Percentiles rank a stretch among this genome's conserved stretches.
Conservation (phyloP, 2,797 vertebrate genomes). For the Lateolabrax maculatus region DNA sequence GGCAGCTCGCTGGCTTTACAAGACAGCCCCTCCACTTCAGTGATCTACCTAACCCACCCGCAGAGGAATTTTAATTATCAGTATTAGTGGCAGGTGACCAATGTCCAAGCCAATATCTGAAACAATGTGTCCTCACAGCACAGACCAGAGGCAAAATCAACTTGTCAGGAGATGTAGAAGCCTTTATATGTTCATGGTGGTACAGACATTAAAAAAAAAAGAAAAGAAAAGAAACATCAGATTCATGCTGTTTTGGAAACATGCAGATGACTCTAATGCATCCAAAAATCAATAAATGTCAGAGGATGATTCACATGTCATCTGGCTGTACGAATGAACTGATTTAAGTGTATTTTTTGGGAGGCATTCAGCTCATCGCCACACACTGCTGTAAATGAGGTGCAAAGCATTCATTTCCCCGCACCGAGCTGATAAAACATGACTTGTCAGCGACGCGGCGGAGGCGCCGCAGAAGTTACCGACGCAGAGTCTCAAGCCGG, state of each 20-base stretch:
- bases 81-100: constrained; percentile 35
- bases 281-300: neutral
- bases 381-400: neutral
- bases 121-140: neutral
- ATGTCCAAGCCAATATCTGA: neutral
- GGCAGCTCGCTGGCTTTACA: neutral
- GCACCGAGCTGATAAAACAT: no score
- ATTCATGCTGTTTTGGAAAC: neutral
- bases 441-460: constrained; percentile 1
- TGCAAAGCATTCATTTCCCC: neutral
- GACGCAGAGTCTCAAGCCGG: no score
- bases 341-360: neutral
- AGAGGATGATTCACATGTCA: neutral
- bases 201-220: neutral
- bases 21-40: neutral
- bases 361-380: neutral
- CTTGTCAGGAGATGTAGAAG: neutral
- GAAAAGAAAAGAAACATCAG: neutral
- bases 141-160: neutral
- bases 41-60: neutral
- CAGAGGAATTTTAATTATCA: constrained; percentile 2
- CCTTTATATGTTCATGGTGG: neutral
- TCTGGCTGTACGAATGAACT: no score
- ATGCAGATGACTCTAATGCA: neutral
- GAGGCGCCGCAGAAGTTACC: neutral